Evolutionary conservation across 2,888 invertebrate species (phyloP).

Genomic region (Drosophila monieri): DNA sequence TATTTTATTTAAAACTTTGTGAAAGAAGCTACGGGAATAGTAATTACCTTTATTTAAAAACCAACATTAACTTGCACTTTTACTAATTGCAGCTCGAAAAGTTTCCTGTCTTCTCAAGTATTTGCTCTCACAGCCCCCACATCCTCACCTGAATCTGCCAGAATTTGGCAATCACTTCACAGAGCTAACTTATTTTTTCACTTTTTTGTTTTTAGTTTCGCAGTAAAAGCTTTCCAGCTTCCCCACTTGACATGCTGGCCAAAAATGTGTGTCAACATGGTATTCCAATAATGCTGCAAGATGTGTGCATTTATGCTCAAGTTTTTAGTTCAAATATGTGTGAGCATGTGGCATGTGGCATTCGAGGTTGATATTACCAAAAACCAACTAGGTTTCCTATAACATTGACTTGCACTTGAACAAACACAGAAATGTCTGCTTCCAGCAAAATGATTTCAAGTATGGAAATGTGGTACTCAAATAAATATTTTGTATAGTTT

Average conservation of each 20-base stretch:
- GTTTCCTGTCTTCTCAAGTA: constrained; percentile 9
- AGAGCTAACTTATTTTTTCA: constrained; percentile 14
- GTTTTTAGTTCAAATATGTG: constrained; percentile 33
- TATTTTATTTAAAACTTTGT: not conserved
- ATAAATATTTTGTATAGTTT: constrained; percentile 1
- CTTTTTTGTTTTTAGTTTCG: constrained; percentile 17
- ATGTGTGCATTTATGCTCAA: constrained; percentile 9
- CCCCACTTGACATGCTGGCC: constrained; percentile 28
- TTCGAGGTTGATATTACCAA: constrained; percentile 41
- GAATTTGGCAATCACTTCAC: constrained; percentile 37
- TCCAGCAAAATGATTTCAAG: constrained; percentile 27
- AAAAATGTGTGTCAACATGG: constrained; percentile 42
- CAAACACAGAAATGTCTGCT: constrained; percentile 20
- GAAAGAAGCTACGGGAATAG: not conserved
- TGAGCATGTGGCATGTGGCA: constrained; percentile 33
- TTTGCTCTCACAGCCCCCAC: constrained; percentile 14
- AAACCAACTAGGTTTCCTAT: constrained; percentile 20
- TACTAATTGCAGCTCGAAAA: constrained; percentile 26
- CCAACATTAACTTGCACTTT: constrained; percentile 10
- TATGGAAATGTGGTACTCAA: constrained; percentile 38
- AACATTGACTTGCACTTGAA: constrained; percentile 32
- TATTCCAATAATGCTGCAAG: constrained; percentile 32
- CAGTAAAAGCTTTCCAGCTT: constrained; percentile 35
- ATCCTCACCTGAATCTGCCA: constrained; percentile 24
- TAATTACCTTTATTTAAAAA: constrained; percentile 15